Percentiles rank a stretch among this genome's conserved stretches.
Evolutionary conservation across 2,888 invertebrate species (phyloP).

Genomic region (Horisme vitalbata): DNA sequence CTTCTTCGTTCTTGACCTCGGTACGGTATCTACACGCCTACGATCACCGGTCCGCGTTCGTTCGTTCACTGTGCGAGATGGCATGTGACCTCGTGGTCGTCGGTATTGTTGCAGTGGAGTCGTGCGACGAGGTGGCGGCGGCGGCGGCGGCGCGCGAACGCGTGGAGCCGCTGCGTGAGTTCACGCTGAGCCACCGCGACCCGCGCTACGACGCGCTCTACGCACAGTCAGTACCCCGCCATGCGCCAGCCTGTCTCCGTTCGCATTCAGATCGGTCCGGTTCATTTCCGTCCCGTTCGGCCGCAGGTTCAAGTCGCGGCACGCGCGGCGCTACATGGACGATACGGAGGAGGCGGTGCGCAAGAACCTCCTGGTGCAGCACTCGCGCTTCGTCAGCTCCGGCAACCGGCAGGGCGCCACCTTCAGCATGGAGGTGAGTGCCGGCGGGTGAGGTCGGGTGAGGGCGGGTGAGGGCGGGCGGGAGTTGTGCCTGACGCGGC

Average conservation of each 20-base stretch:
- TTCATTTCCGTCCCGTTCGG: background rate
- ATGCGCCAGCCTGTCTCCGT: too few relatives aligned
- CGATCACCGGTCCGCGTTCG: background rate
- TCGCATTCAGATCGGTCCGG: too few relatives aligned
- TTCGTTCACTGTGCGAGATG: too few relatives aligned
- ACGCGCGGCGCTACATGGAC: slow-evolving; percentile 54
- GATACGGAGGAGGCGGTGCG: slow-evolving; percentile 61
- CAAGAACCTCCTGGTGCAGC: slow-evolving; percentile 57
- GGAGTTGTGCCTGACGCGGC: slow-evolving; percentile 13
- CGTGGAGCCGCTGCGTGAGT: slow-evolving; percentile 69
- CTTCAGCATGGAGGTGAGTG: slow-evolving; percentile 42
- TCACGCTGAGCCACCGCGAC: slow-evolving; percentile 54
- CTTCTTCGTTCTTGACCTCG: slow-evolving; percentile 49
- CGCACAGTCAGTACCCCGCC: slow-evolving; percentile 34
- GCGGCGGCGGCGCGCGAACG: slow-evolving; percentile 39
- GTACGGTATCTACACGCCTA: slow-evolving; percentile 35
- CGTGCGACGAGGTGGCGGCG: slow-evolving; percentile 51
- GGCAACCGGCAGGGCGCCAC: slow-evolving; percentile 65
- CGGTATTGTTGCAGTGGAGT: slow-evolving; percentile 43
- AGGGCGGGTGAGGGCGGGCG: too few relatives aligned
- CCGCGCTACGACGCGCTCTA: slow-evolving; percentile 46
- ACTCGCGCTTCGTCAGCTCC: slow-evolving; percentile 53
- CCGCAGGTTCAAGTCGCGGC: slow-evolving; percentile 51
- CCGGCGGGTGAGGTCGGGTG: too few relatives aligned
- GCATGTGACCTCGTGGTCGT: too few relatives aligned